phyloP scores from a whole-genome alignment of 30 jellyfish, hydroid and myxozoan species.

The Turritopsis rubra region DNA sequence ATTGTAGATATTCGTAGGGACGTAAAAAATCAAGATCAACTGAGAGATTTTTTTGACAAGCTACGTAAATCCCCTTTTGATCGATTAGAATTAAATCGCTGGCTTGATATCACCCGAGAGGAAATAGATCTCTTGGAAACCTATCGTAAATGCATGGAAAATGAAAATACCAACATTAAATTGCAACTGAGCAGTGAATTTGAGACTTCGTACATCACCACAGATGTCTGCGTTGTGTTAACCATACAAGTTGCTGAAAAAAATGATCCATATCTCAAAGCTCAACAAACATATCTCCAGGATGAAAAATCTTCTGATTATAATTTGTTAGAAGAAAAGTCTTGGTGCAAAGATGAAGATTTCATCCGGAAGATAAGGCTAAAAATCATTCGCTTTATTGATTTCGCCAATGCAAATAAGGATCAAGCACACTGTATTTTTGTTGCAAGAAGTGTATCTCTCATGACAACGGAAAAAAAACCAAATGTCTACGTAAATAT shows the following conservation, averaged over 20 bases:
- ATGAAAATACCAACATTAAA: not conserved
- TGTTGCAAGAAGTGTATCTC: not conserved
- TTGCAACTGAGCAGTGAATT: not conserved
- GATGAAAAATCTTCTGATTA: not conserved
- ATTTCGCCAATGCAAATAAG: slow-evolving; percentile 6
- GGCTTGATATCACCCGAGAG: not conserved
- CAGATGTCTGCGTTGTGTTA: not conserved
- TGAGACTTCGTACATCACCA: not conserved
- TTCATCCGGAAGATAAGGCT: not conserved
- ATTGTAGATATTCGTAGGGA: not conserved
- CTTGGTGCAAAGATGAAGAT: not conserved
- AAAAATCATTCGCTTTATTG: not conserved
- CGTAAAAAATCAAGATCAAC: not conserved
- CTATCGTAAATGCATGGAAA: not conserved
- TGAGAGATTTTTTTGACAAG: not conserved
- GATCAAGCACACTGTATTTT: not conserved
- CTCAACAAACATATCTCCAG: not conserved
- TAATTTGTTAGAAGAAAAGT: not conserved
- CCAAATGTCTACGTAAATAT: not conserved
- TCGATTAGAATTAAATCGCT: not conserved
- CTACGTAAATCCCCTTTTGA: not conserved
- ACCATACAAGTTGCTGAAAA: not conserved
- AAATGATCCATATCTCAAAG: not conserved
- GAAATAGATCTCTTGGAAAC: not conserved
- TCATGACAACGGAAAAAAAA: not conserved